Percentiles rank a stretch among this genome's conserved stretches.
These are phyloP conservation scores for Cheilosia variabilis DNA, from an alignment of 2,888 invertebrate species.

Conservation along the genomic window DNA sequence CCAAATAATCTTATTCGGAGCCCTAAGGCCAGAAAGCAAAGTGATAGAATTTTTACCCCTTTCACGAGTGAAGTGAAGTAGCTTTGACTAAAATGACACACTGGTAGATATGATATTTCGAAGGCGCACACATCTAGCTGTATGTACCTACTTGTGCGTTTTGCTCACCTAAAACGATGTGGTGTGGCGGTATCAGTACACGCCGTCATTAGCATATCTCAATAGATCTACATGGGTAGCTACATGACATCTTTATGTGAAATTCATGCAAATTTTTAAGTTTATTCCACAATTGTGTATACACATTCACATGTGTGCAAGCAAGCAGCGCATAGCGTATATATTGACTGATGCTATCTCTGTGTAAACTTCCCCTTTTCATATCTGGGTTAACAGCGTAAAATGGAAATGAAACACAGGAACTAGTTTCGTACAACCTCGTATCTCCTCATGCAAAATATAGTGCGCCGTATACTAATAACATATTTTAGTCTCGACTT, in stretches of 20 bases:
- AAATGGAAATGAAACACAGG: conserved; percentile 4
- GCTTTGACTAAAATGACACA: conserved; percentile 17
- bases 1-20: too few species aligned
- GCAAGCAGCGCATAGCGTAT: conserved; percentile 53
- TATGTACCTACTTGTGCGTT: background rate
- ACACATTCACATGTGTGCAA: conserved; percentile 17
- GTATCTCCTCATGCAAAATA: background rate
- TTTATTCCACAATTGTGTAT: conserved; percentile 72
- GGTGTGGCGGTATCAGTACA: conserved; percentile 27
- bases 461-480: too few species aligned
- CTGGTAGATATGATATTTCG: conserved; percentile 29
- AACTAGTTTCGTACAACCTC: background rate
- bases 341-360: conserved; percentile 71
- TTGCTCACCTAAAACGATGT: conserved; percentile 15
- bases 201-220: conserved; percentile 75
- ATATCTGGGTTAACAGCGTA: conserved; percentile 62
- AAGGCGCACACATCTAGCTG: conserved; percentile 22
- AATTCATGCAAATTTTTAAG: conserved; percentile 81
- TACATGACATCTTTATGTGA: conserved; percentile 82
- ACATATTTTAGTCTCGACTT: too few species aligned
- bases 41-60: background rate
- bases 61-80: background rate
- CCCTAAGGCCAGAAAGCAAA: too few species aligned
- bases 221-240: conserved; percentile 77
- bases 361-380: conserved; percentile 58